Base-by-base conservation (phyloP, 1,140 invertebrate genomes). In the Himalopsyche phryganea region DNA sequence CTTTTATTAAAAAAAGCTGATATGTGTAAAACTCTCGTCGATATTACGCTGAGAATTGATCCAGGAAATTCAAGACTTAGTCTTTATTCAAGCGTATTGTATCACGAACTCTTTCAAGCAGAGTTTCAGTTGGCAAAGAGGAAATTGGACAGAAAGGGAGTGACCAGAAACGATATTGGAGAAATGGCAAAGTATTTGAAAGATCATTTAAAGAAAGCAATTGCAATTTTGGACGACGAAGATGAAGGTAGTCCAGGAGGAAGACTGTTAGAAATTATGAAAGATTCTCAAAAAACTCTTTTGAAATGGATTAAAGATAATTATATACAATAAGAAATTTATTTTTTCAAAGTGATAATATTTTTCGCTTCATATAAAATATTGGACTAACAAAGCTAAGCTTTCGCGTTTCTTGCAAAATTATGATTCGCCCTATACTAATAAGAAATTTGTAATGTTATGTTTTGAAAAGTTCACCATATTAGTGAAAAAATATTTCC, bases 51-150 rank as follows among this genome's bases (percentile, higher is more conserved):
- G 38, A 81, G 75, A 15, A 69, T 91, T 20, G 89, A 91, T 74
- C 88, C 88, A 1, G 77, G 83, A 33, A 84, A 84, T 52, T 78
- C 83, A 1, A 80, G 89, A 60, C 71, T 91, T 1, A 79, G 81
- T 46, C 75, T 91, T 28, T 91, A 91, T 65, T 80, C 81, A 1
- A 82, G 83, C n/a, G 85, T 90, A 15, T 73, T 89, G 23, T 75
- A 85, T 33, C 81, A 87, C 49, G 89, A 91, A 71, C 72, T 90
- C 2, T 69, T 81, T 52, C 70, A 84, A 65, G 81, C 82, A 13
- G 65, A 84, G 66, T 61, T 83, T 61, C 72, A 82, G 54, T 74
- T 79, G 50, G 71, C 77, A 4, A 78, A 79, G 40, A 67, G 80
- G 38, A 78, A 77, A 58, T 66, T 71, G 54, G 76, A 80, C 50